Evolutionary conservation across 2,888 invertebrate species (phyloP).

Genomic region (Trichacis sp.): DNA sequence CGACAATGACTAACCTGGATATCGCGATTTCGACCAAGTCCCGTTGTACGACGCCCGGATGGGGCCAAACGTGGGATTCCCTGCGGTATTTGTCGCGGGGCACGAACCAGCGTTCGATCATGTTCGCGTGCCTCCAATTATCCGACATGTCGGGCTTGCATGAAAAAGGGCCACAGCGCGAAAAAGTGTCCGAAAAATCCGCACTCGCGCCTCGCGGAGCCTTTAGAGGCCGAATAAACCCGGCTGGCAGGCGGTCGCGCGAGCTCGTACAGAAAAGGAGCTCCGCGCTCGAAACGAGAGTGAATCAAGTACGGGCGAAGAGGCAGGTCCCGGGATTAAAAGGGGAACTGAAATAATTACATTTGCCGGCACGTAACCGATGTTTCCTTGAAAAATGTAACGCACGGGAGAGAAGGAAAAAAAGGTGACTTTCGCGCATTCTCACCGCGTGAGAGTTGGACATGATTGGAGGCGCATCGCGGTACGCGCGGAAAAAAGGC

Average conservation of each 20-base stretch:
- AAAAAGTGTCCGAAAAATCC: neutral
- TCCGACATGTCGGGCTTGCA: neutral
- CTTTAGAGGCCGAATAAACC: neutral
- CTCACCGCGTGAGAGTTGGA: constrained; percentile 11
- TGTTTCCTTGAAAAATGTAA: constrained; percentile 13
- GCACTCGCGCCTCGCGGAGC: neutral
- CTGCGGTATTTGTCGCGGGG: neutral
- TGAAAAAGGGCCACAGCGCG: no score
- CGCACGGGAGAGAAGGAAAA: neutral
- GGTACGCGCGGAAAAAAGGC: constrained; percentile 13
- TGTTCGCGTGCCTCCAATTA: constrained; percentile 1
- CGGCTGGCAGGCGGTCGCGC: neutral
- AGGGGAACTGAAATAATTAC: constrained; percentile 14
- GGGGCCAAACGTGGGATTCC: neutral
- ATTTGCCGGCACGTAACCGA: constrained; percentile 5
- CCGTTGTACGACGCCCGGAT: neutral
- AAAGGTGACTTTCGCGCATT: constrained; percentile 16
- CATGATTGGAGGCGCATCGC: constrained; percentile 9
- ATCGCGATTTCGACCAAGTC: neutral
- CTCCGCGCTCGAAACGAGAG: constrained; percentile 8
- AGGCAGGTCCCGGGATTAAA: constrained; percentile 1
- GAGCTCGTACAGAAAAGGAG: neutral
- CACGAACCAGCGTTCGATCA: constrained; percentile 1
- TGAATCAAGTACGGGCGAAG: constrained; percentile 11
- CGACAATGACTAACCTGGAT: neutral